phyloP scores from a whole-genome alignment of 2,113 vertebrate species.

The Misgurnus mizolepis region DNA sequence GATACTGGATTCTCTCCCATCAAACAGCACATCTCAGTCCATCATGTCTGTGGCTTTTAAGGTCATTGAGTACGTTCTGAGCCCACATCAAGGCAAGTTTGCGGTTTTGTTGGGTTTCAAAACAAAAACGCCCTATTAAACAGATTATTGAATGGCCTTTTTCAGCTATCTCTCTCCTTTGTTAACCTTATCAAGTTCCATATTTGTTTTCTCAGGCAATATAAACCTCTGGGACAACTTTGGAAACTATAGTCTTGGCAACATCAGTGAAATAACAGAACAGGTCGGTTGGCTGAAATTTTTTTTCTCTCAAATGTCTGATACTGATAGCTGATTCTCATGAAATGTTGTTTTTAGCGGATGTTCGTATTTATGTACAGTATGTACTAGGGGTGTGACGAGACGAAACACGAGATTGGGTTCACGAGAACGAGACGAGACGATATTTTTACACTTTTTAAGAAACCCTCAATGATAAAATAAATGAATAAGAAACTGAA shows the following conservation, averaged over 20 bases:
- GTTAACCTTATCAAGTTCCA: not conserved
- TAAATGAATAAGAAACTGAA: no score
- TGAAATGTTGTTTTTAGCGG: not conserved
- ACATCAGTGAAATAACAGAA: conserved; percentile 48
- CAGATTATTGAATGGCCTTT: no score
- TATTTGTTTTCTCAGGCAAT: conserved; percentile 59
- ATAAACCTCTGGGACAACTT: conserved; percentile 56
- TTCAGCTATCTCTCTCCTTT: not conserved
- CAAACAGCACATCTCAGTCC: conserved; percentile 56
- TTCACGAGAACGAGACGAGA: no score
- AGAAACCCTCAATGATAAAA: no score
- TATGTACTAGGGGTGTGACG: no score
- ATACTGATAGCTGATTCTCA: not conserved
- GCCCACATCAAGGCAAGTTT: conserved; percentile 64
- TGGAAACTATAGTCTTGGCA: conserved; percentile 46
- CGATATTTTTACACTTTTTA: no score
- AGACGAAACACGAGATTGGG: no score
- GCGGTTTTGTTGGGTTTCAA: not conserved
- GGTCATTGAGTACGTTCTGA: conserved; percentile 61
- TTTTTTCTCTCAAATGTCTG: not conserved
- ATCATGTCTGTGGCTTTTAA: conserved; percentile 62
- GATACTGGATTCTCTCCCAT: conserved; percentile 60
- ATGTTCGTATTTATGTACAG: no score
- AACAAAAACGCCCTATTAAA: no score
- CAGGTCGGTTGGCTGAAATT: conserved; percentile 59